Base-by-base conservation (phyloP, 2,113 vertebrate species). In the Pithys albifrons region DNA sequence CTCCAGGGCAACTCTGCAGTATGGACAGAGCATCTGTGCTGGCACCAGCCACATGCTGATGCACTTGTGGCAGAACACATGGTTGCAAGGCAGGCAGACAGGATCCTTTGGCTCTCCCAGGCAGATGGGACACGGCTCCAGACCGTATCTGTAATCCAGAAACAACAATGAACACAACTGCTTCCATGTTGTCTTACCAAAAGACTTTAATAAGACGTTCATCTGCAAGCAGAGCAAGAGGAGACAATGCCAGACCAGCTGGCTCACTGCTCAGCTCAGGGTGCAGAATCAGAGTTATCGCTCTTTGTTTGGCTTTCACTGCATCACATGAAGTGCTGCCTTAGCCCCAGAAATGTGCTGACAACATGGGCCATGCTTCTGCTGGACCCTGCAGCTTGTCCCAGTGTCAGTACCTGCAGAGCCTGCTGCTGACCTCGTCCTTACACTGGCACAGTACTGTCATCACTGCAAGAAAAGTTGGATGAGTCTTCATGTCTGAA, bases 1-100 rank as follows among this genome's bases (percentile, higher is more conserved):
- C 0, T 76, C 81, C 24, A 99, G 4, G 3, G 14, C 93, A 2
- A 87, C 89, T 43, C 94, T 95, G 94, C 99, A 99, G 15, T 55
- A 45, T 0, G 99, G 99, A 95, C 99, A 99, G 9, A 55, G 74
- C 98, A 98, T 99, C 95, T 99, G 98, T 14, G 98, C 97, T 0
- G 97, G 89, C 8, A 14, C 3, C 33, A 99, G 92, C 97, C 98
- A 99, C 22, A 2, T 25, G 46, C 55, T 96, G 91, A 99, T 96
- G 79, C 99, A 99, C 45, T 15, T 64, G 52, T 97, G 89, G 86
- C 99, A 99, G 96, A 96, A 99, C 46, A 98, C 95, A 5, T 99
- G 99, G 15, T 79, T 71, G 95, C 99, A 99, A 12, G 98, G 98
- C 88, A 99, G 98, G 88, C 95, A 97, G 35, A 99, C 94, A 0